Percentiles rank a stretch among this genome's conserved stretches.
These are phyloP conservation scores for Odontothrips loti DNA, from an alignment of 2,888 invertebrate genomes.

Conservation along the genomic window DNA sequence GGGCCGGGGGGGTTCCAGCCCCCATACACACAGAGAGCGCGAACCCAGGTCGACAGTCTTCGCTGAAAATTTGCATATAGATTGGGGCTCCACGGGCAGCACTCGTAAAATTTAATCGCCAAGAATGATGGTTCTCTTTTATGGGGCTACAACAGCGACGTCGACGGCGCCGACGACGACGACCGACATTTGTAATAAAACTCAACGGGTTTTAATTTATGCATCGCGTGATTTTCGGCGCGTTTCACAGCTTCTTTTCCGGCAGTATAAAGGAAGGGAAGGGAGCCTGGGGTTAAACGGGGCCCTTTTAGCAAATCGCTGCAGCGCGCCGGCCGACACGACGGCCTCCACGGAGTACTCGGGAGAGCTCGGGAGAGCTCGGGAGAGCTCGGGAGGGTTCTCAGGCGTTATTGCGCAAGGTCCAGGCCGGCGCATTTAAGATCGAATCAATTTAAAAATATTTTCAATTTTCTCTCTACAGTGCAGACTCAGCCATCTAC, in stretches of 20 bases:
- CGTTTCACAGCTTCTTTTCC: conserved; percentile 2
- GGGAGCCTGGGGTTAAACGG: too few species aligned
- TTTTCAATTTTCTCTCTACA: too few species aligned
- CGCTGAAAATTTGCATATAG: conserved; percentile 17
- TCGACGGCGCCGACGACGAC: not conserved
- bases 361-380: too few species aligned
- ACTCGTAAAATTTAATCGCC: conserved; percentile 25
- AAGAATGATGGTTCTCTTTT: conserved; percentile 26
- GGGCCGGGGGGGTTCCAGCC: not conserved
- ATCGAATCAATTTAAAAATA: too few species aligned
- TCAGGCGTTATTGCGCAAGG: too few species aligned
- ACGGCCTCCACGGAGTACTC: too few species aligned
- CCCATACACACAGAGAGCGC: not conserved
- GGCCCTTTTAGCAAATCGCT: too few species aligned
- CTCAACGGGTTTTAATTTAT: conserved; percentile 22
- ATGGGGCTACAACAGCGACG: not conserved
- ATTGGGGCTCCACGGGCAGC: conserved; percentile 1
- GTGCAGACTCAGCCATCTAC: too few species aligned
- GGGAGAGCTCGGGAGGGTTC: too few species aligned
- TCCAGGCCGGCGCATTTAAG: too few species aligned
- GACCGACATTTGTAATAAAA: conserved; percentile 25
- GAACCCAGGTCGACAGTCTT: conserved; percentile 24
- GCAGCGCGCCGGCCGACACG: too few species aligned
- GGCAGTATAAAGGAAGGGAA: not conserved
- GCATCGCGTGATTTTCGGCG: conserved; percentile 22